These are phyloP conservation scores for Hydrolagus affinis DNA, from an alignment of 2,113 vertebrate species.

Conservation along the genomic window DNA sequence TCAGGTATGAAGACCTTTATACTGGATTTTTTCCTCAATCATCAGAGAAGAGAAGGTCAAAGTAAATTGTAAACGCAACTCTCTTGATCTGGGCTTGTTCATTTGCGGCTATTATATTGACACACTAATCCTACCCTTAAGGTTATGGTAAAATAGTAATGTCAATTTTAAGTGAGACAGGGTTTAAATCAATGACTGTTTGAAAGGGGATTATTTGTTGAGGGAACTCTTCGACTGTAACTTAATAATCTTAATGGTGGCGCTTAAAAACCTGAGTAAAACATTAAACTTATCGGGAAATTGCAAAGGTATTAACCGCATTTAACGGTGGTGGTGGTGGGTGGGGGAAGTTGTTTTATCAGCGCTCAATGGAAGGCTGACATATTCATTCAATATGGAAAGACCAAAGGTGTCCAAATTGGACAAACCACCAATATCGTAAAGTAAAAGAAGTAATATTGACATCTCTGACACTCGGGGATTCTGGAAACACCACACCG, in stretches of 20 bases:
- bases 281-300: neutral
- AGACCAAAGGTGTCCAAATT: neutral
- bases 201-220: neutral
- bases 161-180: neutral
- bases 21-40: neutral
- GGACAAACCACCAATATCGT: too few species aligned
- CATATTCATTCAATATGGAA: neutral
- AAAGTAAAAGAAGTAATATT: too few species aligned
- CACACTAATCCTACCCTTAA: neutral
- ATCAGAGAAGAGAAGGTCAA: neutral
- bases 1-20: neutral
- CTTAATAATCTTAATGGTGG: neutral
- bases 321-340: too few species aligned
- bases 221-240: too few species aligned
- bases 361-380: neutral
- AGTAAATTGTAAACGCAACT: neutral
- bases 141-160: neutral
- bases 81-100: too few species aligned
- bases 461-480: too few species aligned
- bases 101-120: neutral
- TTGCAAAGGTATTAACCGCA: neutral
- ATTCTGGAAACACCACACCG: too few species aligned
- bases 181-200: neutral
- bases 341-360: too few species aligned
- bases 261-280: neutral